Conservation (phyloP, 2,797 vertebrate species). For the Helarctos malayanus region DNA sequence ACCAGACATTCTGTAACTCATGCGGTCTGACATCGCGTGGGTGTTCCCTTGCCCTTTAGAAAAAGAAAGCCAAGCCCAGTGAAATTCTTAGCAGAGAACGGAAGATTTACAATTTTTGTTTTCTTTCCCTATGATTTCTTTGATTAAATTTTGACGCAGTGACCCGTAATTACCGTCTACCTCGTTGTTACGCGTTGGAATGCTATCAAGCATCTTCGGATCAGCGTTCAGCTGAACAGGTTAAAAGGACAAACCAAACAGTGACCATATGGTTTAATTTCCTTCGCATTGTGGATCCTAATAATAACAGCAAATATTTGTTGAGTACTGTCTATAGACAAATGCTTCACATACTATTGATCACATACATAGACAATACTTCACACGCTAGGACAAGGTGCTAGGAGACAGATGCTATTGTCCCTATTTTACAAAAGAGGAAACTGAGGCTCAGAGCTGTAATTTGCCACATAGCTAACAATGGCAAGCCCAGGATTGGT, state of each 20-base stretch:
- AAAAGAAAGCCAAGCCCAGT: background rate
- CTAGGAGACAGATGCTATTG: background rate
- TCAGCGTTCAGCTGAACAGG: background rate
- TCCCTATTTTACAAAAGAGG: slow-evolving; percentile 48
- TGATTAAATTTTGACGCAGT: slow-evolving; percentile 40
- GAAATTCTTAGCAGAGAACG: slow-evolving; percentile 12
- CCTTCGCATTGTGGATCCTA: background rate
- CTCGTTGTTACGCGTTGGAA: background rate
- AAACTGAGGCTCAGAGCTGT: background rate
- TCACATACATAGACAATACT: background rate
- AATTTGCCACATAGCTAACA: slow-evolving; percentile 1
- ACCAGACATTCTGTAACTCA: slow-evolving; percentile 21
- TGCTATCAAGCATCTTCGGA: background rate
- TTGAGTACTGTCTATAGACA: background rate
- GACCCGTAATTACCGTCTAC: slow-evolving; percentile 29
- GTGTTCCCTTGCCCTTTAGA: background rate
- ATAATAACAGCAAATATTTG: background rate
- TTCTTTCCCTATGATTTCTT: slow-evolving; percentile 11
- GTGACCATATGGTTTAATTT: background rate
- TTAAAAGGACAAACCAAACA: slow-evolving; percentile 20
- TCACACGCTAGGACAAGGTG: background rate
- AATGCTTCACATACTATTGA: background rate
- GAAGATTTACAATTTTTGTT: background rate
- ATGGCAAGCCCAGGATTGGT: background rate
- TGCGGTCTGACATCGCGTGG: background rate